Evolutionary conservation across 2,888 invertebrate species (phyloP).

Genomic region (Lasioglossum villosulum): DNA sequence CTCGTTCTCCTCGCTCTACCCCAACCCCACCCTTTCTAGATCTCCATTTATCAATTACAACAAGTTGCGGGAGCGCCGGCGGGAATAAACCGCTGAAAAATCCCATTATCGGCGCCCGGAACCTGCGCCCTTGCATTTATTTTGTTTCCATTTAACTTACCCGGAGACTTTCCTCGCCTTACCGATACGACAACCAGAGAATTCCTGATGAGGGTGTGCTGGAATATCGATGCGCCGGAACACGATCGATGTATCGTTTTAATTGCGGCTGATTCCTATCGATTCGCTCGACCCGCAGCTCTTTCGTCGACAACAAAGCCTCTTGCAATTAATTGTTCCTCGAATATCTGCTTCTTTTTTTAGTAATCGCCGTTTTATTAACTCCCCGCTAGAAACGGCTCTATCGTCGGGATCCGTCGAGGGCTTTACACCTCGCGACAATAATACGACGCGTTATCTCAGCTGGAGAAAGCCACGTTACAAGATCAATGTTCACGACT

Average conservation of each 20-base stretch:
- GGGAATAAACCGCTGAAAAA: conserved; percentile 68
- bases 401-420: neutral
- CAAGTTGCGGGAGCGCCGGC: conserved; percentile 54
- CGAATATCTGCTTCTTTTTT: neutral
- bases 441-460: neutral
- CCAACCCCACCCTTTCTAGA: conserved; percentile 23
- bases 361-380: neutral
- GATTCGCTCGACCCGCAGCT: neutral
- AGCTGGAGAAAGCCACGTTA: neutral
- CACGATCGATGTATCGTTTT: conserved; percentile 3
- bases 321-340: neutral
- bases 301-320: neutral
- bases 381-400: neutral
- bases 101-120: conserved; percentile 60
- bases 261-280: neutral
- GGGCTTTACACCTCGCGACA: neutral
- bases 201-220: conserved; percentile 36
- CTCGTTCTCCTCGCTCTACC: neutral
- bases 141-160: conserved; percentile 63
- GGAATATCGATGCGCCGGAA: conserved; percentile 32
- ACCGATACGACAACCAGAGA: conserved; percentile 33
- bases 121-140: conserved; percentile 54
- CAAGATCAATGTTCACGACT: neutral
- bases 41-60: conserved; percentile 72
- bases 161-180: conserved; percentile 30